These are phyloP conservation scores for Caenorhabditis sp. DNA, from an alignment of 2,888 invertebrate species.

Conservation along the genomic window DNA sequence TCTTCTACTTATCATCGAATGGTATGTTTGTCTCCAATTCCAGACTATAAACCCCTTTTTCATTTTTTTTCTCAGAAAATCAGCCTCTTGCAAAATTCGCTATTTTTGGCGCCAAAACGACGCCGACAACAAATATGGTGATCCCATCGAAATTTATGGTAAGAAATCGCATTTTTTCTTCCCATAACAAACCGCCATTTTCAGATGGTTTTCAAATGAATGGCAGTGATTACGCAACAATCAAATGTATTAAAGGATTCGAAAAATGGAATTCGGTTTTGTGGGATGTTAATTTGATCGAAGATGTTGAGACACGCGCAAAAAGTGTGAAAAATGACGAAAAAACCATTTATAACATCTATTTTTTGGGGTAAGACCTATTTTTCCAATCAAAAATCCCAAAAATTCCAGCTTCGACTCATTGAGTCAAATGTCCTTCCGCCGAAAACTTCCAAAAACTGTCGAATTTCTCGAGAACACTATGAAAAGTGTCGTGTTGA, in stretches of 20 bases:
- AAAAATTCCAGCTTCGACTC: constrained; percentile 81
- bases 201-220: constrained; percentile 23
- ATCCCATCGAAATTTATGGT: constrained; percentile 22
- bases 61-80: constrained; percentile 26
- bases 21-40: no score
- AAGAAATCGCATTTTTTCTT: neutral
- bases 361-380: constrained; percentile 40
- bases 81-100: constrained; percentile 36
- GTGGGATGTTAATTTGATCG: constrained; percentile 17
- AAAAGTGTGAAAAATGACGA: constrained; percentile 8
- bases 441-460: constrained; percentile 81
- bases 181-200: no score
- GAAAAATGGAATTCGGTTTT: constrained; percentile 36
- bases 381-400: no score
- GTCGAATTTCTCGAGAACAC: constrained; percentile 77
- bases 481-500: constrained; percentile 64
- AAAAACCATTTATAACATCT: constrained; percentile 24
- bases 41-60: no score
- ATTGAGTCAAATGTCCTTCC: constrained; percentile 83
- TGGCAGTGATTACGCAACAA: constrained; percentile 36
- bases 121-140: constrained; percentile 29
- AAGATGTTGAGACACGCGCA: constrained; percentile 16
- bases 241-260: constrained; percentile 31
- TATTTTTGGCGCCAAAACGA: constrained; percentile 45
- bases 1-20: no score